Evolutionary conservation across 2,797 vertebrate species (phyloP).

Genomic region (Eulemur coronatus): DNA sequence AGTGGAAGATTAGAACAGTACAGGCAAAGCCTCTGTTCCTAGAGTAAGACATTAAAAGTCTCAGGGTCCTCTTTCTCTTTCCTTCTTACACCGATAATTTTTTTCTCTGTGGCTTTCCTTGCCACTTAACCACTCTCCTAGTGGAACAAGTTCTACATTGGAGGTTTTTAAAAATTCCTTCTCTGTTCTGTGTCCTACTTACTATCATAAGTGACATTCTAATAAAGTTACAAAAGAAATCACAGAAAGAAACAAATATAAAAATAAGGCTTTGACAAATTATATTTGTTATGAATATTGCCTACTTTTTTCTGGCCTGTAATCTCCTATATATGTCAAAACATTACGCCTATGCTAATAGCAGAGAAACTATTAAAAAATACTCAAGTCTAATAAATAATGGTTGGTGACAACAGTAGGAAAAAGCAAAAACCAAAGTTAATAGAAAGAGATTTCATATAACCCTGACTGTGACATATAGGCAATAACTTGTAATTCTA

Average conservation of each 20-base stretch:
- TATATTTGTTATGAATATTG: conserved; percentile 1
- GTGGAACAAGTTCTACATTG: no score
- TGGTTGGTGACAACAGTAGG: not conserved
- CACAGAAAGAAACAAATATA: not conserved
- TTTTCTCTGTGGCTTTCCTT: not conserved
- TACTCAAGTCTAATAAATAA: not conserved
- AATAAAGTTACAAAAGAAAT: not conserved
- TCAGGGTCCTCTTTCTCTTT: not conserved
- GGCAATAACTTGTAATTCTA: not conserved
- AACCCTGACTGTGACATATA: not conserved
- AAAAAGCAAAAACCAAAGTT: not conserved
- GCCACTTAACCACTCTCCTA: not conserved
- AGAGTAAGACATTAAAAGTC: not conserved
- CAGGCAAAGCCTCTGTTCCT: not conserved
- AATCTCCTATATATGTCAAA: not conserved
- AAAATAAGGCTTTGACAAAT: not conserved
- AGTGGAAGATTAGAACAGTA: not conserved
- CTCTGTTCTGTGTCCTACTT: not conserved
- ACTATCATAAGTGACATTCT: not conserved
- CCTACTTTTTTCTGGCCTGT: not conserved
- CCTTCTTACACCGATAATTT: not conserved
- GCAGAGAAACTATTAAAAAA: not conserved
- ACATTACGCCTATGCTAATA: not conserved
- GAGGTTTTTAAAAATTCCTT: not conserved
- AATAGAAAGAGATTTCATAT: not conserved